Evolutionary conservation across 2,888 invertebrate species (phyloP), one percentile per base, ranked within the genome.

Genomic region (Microctonus hyperodae): DNA sequence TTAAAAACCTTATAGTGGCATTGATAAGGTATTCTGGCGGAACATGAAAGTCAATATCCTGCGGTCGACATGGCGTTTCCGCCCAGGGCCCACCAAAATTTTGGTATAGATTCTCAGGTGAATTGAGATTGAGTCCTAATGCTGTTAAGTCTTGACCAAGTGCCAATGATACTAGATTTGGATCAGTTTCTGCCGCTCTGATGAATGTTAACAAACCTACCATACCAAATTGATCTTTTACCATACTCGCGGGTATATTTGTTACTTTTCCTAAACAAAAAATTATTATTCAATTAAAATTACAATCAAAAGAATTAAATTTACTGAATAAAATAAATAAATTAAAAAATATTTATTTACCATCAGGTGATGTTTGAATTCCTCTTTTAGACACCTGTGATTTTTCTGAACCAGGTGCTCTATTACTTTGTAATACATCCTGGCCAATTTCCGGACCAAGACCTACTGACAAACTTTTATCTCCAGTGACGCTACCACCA

Each of bases 41-140:
- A 86, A 98, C 97, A 84, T 96, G 95, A 87, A 93, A 98, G 87
- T 98, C 97, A 86, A 98, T 95, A 86, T 99, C 99, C 87, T 98
- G 98, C 79, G 98, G 96, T 87, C 98, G 90, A 88, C 97, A 97
- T 64, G 98, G 96, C 83, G 93, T 92, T 85, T 98, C 98, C 81
- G 97, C 95, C 96, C 98, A 99, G 16, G 99, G 99, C 71, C 98
- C 99, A 80, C 96, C 97, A 86, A 99, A 99, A 79, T 95, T 97
- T 84, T 96, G 96, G 88, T 98, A 98, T 78, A 99, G 89, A 87
- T 96, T 95, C 88, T 98, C 98, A 71, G 97, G 95, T 77, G 97
- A 96, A 86, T 98, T 98, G 83, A 99, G 91, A 89, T 99, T 98
- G 84, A 99, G 90, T 76, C 99, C 98, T 79, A 99, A 89, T 72